Evolutionary conservation across 2,113 vertebrate genomes (phyloP).

Genomic region (Oncorhynchus clarkii): DNA sequence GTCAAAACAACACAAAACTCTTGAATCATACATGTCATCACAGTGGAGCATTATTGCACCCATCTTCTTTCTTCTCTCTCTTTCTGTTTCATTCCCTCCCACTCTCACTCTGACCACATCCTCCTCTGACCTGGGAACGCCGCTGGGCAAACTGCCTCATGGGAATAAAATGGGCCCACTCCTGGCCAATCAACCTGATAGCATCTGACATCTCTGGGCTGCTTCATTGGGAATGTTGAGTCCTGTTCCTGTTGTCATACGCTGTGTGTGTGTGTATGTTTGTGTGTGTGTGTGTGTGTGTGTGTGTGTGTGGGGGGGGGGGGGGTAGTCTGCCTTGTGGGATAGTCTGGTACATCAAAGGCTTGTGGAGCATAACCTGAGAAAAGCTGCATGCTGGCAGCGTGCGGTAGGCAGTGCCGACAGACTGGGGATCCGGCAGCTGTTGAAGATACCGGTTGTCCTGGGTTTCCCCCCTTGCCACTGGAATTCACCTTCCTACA

Average conservation of each 20-base stretch:
- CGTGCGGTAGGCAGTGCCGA: too few relatives aligned
- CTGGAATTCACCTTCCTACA: too few relatives aligned
- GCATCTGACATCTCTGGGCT: not conserved
- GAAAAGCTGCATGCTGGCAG: too few relatives aligned
- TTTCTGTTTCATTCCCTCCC: not conserved
- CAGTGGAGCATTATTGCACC: not conserved
- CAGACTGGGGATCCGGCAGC: too few relatives aligned
- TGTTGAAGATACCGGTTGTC: too few relatives aligned
- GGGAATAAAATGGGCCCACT: not conserved
- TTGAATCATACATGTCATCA: not conserved
- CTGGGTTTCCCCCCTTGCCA: too few relatives aligned
- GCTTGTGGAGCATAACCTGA: too few relatives aligned
- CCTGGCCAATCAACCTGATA: not conserved
- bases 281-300: too few relatives aligned
- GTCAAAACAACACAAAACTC: not conserved
- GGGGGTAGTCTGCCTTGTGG: too few relatives aligned
- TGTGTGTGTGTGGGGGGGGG: too few relatives aligned
- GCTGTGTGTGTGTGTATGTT: too few relatives aligned
- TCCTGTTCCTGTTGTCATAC: not conserved
- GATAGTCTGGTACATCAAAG: too few relatives aligned
- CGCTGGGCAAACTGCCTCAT: not conserved
- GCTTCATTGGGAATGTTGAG: not conserved
- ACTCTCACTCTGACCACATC: not conserved
- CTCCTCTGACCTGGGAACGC: not conserved
- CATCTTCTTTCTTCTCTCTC: not conserved